Percentiles rank a stretch among this genome's conserved stretches.
Conservation (phyloP, 2,113 vertebrate genomes). For the Neotragus moschatus region DNA sequence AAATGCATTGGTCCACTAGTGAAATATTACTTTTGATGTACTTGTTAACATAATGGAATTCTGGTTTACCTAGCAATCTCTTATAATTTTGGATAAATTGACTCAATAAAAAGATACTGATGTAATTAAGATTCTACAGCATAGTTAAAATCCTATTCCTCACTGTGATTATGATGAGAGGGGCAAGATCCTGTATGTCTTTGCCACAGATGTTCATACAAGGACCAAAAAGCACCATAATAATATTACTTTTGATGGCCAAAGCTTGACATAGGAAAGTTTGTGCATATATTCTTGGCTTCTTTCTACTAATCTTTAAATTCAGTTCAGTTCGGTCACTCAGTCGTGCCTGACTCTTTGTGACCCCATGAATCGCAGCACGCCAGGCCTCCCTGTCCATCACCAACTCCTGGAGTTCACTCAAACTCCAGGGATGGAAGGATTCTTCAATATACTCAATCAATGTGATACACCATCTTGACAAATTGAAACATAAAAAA, state of each 20-base stretch:
- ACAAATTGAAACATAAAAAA: neutral
- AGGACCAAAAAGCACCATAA: neutral
- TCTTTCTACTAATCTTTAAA: neutral
- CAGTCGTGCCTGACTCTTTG: fast-evolving
- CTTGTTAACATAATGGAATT: neutral
- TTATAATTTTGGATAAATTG: neutral
- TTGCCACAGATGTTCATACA: neutral
- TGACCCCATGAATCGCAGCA: fast-evolving
- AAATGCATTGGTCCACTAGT: neutral
- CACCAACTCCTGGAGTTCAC: fast-evolving
- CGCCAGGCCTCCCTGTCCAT: too few relatives aligned
- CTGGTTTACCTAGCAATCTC: neutral
- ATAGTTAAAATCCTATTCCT: neutral
- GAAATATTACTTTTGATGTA: neutral
- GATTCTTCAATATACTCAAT: neutral
- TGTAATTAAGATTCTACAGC: neutral
- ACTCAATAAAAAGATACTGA: neutral
- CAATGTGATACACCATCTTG: neutral
- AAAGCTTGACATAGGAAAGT: neutral
- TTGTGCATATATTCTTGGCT: neutral
- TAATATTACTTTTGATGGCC: neutral
- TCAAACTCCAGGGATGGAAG: neutral
- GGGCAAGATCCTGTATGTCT: neutral
- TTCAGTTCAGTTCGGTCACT: neutral
- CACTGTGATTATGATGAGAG: neutral